Evolutionary conservation across 1,140 invertebrate genomes (phyloP).

Genomic region (Myzus persicae): DNA sequence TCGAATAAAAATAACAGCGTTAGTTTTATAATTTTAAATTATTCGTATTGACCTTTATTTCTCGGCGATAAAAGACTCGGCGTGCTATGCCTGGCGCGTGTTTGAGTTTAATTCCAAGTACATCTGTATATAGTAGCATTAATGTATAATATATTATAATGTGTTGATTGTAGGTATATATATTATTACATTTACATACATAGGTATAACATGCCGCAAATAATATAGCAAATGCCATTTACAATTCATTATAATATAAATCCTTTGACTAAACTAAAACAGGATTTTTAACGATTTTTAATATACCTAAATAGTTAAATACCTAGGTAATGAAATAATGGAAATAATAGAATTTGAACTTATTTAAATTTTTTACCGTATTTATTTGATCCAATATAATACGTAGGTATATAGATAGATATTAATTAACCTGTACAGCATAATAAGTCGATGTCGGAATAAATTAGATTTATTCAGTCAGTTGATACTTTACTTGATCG

Average conservation of each 20-base stretch:
- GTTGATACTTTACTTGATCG: not conserved
- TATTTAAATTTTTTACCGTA: not conserved
- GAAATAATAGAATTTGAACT: not conserved
- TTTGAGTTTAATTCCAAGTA: not conserved
- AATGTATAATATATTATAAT: not conserved
- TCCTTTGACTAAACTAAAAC: not conserved
- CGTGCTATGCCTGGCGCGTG: not conserved
- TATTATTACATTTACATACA: not conserved
- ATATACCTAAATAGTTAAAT: not conserved
- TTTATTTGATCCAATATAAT: not conserved
- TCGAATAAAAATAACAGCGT: not conserved
- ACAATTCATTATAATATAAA: not conserved
- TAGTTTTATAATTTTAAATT: conserved; percentile 25
- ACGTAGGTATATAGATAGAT: not conserved
- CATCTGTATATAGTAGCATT: not conserved
- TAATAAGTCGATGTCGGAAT: not conserved
- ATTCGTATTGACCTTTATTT: conserved; percentile 12
- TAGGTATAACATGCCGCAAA: too few relatives aligned
- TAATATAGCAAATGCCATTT: not conserved
- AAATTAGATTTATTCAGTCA: not conserved
- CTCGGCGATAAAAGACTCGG: not conserved
- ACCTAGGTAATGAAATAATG: not conserved
- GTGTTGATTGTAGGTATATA: not conserved
- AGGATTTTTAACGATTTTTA: not conserved
- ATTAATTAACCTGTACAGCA: not conserved